A percentile compares a stretch with the other conserved stretches of the same genome.
Evolutionary conservation across 35 echinoderm and acorn worm genomes (phyloP).

Genomic region (Strongylocentrotus purpuratus): DNA sequence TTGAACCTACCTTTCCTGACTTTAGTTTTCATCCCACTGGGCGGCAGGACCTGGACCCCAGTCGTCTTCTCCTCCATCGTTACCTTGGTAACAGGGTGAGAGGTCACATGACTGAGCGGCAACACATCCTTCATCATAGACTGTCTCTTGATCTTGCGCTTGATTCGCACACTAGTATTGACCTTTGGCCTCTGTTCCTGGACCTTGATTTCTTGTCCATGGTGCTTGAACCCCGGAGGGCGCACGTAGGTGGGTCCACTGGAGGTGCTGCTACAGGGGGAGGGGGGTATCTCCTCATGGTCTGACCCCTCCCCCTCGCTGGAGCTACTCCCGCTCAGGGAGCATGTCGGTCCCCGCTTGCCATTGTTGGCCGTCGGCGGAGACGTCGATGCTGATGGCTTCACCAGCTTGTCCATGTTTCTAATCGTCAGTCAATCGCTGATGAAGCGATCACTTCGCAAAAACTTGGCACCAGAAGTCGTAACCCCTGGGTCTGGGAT

Average conservation of each 20-base stretch:
- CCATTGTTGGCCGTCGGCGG: not conserved
- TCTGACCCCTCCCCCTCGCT: conserved; percentile 87
- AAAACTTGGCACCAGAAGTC: not conserved
- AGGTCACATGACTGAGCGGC: conserved; percentile 12
- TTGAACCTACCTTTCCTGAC: conserved; percentile 53
- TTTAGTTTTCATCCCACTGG: conserved; percentile 59
- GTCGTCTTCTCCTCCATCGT: conserved; percentile 1
- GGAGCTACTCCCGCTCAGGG: conserved; percentile 88
- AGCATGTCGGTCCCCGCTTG: conserved; percentile 67
- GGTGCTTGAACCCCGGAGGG: conserved; percentile 86
- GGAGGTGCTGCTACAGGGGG: conserved; percentile 97
- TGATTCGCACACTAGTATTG: conserved; percentile 42
- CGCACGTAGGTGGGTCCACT: conserved; percentile 92
- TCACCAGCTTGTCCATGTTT: conserved; percentile 39
- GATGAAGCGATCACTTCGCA: conserved; percentile 42
- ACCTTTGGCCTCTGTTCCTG: not conserved
- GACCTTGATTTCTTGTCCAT: conserved; percentile 84
- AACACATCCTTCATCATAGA: conserved; percentile 53
- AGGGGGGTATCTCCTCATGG: conserved; percentile 85
- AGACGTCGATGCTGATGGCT: conserved; percentile 31
- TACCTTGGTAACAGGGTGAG: conserved; percentile 27
- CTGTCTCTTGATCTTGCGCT: conserved; percentile 83
- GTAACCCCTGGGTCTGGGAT: conserved; percentile 12
- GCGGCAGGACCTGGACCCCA: conserved; percentile 7
- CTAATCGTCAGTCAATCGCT: not conserved